Base-by-base conservation (phyloP, 2,888 invertebrate species). In the Clitarchus hookeri region DNA sequence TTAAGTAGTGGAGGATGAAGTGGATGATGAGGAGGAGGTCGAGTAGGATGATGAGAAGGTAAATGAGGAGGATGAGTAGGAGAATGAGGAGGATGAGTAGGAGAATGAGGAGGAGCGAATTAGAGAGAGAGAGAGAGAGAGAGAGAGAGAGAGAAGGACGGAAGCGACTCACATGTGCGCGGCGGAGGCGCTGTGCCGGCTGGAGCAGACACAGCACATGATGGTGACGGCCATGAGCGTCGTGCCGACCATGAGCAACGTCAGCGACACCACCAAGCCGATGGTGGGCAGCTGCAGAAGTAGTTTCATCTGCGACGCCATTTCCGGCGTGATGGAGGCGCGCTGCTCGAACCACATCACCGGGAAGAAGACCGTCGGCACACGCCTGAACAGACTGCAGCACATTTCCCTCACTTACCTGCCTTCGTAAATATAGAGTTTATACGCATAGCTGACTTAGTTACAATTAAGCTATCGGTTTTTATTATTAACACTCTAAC, bases 311-410 rank as follows among this genome's bases (percentile, higher is more conserved):
- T 94, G 93, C 0, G 91, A 90, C 0, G 94, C 92, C 84, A 96
- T 90, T 0, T 93, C 91, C 0, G 93, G 92, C 0, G 94, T 93
- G 0, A 96, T 92, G 23, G 91, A 91, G 1, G 95, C 95, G 86
- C 92, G 93, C 90, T 97, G 94, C 89, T 96, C 94, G 89, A 97
- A 95, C 96, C 97, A 97, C 87, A 97, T 93, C 86, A 96, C 93
- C 0, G 97, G 97, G 89, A 97, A 94, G 90, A 94, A 94, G 88
- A 95, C 93, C 85, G 91, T 93, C 0, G 96, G 96, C 0, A 95
- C 94, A 36, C 94, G 91, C 88, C 93, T 92, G 90, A 94, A 96
- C 82, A 96, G 90, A 0, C 96, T 96, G 92, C 26, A 92, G 91
- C 83, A 26, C 36, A 44, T 87, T 87, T 19, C 65, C 23, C 3